phyloP scores from a whole-genome alignment of 1,140 invertebrate genomes.

The Teleogryllus occipitalis region DNA sequence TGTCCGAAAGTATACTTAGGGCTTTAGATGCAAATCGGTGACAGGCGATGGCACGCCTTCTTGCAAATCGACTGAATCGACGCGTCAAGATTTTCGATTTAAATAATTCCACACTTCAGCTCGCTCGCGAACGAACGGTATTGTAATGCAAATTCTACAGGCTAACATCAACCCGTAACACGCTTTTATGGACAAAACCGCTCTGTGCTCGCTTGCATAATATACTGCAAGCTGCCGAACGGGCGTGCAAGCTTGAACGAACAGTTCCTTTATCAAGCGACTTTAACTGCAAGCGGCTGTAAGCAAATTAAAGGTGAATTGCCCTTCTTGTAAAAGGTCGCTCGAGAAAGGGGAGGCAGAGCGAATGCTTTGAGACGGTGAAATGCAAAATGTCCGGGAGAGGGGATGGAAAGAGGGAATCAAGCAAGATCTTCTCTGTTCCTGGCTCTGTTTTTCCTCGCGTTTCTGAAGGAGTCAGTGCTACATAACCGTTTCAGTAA shows the following conservation, averaged over 20 bases:
- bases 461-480: no score
- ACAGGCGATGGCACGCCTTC: not conserved
- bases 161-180: not conserved
- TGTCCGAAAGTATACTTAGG: not conserved
- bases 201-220: not conserved
- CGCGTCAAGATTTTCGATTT: not conserved
- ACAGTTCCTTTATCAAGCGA: not conserved
- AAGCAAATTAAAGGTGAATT: slow-evolving; percentile 5
- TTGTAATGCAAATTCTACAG: not conserved
- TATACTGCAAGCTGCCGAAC: not conserved
- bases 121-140: not conserved
- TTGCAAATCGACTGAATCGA: not conserved
- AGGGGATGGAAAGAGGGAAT: no score
- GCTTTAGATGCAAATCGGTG: not conserved
- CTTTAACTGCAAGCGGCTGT: not conserved
- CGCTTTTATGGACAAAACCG: not conserved
- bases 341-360: no score
- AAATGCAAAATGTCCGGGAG: no score
- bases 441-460: no score
- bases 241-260: not conserved
- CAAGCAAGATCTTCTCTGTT: no score
- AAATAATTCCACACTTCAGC: not conserved
- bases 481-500: no score
- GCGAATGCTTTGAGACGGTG: no score
- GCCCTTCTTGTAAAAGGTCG: not conserved